These are phyloP conservation scores for Ichneumon xanthorius DNA, from an alignment of 2,888 invertebrate species.

Conservation along the genomic window DNA sequence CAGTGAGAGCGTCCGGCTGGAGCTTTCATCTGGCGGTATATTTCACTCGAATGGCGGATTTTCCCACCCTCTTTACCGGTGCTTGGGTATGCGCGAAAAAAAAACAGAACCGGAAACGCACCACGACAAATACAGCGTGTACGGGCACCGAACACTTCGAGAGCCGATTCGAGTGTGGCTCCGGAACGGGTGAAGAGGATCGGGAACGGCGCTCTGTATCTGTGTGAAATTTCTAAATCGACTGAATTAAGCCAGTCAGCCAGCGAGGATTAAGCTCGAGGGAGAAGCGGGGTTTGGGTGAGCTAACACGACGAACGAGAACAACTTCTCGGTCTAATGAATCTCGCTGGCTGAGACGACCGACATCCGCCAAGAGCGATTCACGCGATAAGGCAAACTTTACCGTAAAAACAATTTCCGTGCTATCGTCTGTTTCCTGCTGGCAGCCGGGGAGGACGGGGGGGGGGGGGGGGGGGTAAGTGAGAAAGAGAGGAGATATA, in stretches of 20 bases:
- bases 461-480: constrained; percentile 5
- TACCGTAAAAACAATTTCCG: constrained; percentile 76
- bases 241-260: constrained; percentile 36
- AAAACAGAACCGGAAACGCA: constrained; percentile 6
- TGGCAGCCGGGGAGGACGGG: constrained; percentile 28
- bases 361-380: constrained; percentile 46
- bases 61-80: constrained; percentile 31
- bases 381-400: constrained; percentile 71
- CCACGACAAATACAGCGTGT: constrained; percentile 2
- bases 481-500: constrained; percentile 45
- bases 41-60: constrained; percentile 42
- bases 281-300: not conserved
- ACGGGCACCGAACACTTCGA: constrained; percentile 7
- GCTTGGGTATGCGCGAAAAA: constrained; percentile 11
- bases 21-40: constrained; percentile 41
- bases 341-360: constrained; percentile 37
- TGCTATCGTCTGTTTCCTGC: constrained; percentile 52
- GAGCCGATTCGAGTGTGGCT: constrained; percentile 11
- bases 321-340: constrained; percentile 66
- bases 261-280: constrained; percentile 39
- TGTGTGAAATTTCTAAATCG: constrained; percentile 48
- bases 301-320: constrained; percentile 36
- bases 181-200: not conserved
- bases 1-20: constrained; percentile 52
- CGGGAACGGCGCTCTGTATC: not conserved